Base-by-base conservation (phyloP, 2,888 invertebrate species). In the Leptopilina drosophilae region DNA sequence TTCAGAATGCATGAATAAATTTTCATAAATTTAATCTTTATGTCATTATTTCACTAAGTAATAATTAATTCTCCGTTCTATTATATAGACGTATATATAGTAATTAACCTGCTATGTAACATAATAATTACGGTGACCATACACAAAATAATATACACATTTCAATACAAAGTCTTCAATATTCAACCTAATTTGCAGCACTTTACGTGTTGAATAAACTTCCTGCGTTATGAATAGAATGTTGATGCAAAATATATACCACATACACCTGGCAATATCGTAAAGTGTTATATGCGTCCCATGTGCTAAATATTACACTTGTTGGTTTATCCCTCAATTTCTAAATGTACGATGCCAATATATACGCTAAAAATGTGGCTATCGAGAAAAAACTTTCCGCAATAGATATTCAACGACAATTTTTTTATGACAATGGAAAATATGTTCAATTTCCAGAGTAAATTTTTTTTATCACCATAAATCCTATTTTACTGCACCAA, bases 401-500 rank as follows among this genome's bases (percentile, higher is more conserved):
- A 42, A 65, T 65, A 5, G 65, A 65, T 20, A 20, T 65, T 65
- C 8, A n/a, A 65, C 65, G 11, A 12, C 9, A 65, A 33, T 0
- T 65, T 64, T 64, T 65, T 65, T 42, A 65, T 65, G 8, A 62
- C 62, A 62, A 62, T 20, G 62, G 20, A 62, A 62, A 62, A 62
- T 62, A 62, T 62, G 62, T 9, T 62, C 7, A 9, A 62, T 7
- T 15, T 59, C 8, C 62, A 62, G 7, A 15, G 42, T 42, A 42
- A 8, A 42, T 42, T 7, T 42, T 8, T 42, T 42, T 42, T 42
- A 7, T 42, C 42, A 42, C 42, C 33, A 33, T 33, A 42, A 7
- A 42, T 42, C 8, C 42, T 42, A 42, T 8, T 42, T 42, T 42
- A 42, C 7, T 42, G 42, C 42, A 8, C 8, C 5, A 5, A 42